Base-by-base conservation (phyloP, 2,888 invertebrate genomes). In the Dryobotodes eremita region DNA sequence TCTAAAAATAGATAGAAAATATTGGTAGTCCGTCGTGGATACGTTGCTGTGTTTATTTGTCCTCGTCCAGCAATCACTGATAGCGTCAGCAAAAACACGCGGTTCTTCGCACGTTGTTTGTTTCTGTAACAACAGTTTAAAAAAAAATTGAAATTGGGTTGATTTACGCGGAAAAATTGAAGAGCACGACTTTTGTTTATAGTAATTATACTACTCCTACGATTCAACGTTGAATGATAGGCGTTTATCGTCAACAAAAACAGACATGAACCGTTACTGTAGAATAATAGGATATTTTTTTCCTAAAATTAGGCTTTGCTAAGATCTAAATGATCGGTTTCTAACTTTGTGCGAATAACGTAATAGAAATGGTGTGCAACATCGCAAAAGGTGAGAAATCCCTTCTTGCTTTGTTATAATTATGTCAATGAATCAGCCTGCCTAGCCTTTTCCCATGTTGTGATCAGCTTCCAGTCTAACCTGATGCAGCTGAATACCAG, bases 21-120 rank as follows among this genome's bases (percentile, higher is more conserved):
- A 36, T 36, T 36, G 31, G 31, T 36, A 36, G 31, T 36, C 3
- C 31, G 31, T 36, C 31, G 31, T 36, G 2, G 31, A 46, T 26
- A 50, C 61, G 65, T 62, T 50, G 65, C 57, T 74, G 17, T 75
- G 86, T 85, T 87, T 87, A 77, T 78, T 84, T 85, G 77, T 71
- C 82, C 77, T 84, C 79, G 86, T 74, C 75, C 55, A 53, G 68
- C 66, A 77, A 81, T 79, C 64, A 75, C 48, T 57, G 80, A 61
- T 72, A 65, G 31, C 65, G 75, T 83, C 69, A 87, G 86, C 81
- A 65, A 75, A 83, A 85, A 79, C 65, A 77, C 55, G 36, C 11
- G 11, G 71, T 11, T 75, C 61, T 73, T 65, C 26, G 42, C 48
- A 48, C 15, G 46, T 70, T 70, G 62, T 83, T 85, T 79, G 64